These are phyloP conservation scores for Digitonthophagus gazella DNA, from an alignment of 2,888 invertebrate species.

Conservation along the genomic window DNA sequence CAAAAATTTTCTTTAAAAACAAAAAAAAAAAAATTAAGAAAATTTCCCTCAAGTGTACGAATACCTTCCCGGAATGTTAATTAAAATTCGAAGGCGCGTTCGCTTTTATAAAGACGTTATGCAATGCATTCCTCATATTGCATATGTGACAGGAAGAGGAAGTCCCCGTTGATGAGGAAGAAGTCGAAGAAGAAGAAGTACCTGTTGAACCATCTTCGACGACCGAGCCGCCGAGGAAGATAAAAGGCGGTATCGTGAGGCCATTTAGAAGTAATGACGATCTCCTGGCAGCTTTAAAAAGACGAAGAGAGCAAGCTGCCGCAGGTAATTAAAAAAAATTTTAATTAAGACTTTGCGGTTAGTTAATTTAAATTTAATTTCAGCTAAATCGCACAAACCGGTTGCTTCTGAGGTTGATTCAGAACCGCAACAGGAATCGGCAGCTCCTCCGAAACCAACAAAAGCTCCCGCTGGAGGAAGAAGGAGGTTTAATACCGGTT, in stretches of 20 bases:
- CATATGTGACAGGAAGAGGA: conserved; percentile 32
- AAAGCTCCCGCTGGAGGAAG: conserved; percentile 29
- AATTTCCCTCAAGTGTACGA: no score
- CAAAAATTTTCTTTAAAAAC: not conserved
- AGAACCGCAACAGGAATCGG: conserved; percentile 35
- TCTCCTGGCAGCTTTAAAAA: conserved; percentile 69
- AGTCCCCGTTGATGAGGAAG: conserved; percentile 45
- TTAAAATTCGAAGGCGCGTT: not conserved
- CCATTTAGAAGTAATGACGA: conserved; percentile 80
- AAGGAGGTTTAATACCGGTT: conserved; percentile 36
- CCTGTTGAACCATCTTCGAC: conserved; percentile 64
- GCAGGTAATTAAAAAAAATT: conserved; percentile 51
- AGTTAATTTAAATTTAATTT: conserved; percentile 16
- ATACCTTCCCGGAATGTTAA: no score
- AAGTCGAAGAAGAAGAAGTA: conserved; percentile 55
- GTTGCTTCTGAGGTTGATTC: conserved; percentile 31
- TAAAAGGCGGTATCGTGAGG: conserved; percentile 64
- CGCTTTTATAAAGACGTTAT: not conserved
- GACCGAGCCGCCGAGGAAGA: conserved; percentile 67
- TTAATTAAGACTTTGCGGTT: not conserved
- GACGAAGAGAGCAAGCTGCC: conserved; percentile 67
- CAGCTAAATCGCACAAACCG: conserved; percentile 40
- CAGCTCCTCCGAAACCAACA: conserved; percentile 32
- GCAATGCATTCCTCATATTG: not conserved
- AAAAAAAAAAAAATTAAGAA: no score